phyloP scores from a whole-genome alignment of 2,113 vertebrate genomes.

The Columba livia region DNA sequence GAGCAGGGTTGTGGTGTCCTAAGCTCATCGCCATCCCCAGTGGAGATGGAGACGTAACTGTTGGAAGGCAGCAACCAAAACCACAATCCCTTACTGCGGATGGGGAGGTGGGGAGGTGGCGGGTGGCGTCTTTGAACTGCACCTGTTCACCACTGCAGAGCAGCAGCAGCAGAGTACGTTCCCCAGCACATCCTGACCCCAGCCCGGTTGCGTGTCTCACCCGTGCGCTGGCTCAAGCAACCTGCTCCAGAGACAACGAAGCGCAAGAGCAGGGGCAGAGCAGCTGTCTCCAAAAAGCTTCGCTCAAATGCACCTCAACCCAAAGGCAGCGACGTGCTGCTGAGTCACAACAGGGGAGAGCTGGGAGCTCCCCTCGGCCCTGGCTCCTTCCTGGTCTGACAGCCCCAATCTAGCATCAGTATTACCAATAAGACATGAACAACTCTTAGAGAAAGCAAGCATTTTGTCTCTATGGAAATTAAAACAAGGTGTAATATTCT shows the following conservation, averaged over 20 bases:
- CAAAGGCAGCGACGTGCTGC: background rate
- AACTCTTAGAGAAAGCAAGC: background rate
- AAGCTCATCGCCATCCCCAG: rapidly evolving
- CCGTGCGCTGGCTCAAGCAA: background rate
- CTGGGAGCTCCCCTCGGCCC: background rate
- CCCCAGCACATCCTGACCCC: background rate
- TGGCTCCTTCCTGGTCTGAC: background rate
- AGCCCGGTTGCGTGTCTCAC: background rate
- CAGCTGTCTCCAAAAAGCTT: rapidly evolving
- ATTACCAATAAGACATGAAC: background rate
- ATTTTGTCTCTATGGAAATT: background rate
- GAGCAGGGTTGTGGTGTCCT: background rate
- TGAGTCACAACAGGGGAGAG: background rate
- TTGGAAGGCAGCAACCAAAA: background rate
- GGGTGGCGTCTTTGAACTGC: background rate
- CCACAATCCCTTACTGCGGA: background rate
- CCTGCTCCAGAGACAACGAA: background rate
- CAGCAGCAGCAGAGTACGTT: background rate
- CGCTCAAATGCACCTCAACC: background rate
- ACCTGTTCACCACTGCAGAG: background rate
- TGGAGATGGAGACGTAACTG: background rate
- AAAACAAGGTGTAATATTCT: background rate
- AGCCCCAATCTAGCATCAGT: background rate
- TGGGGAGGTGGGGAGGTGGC: rapidly evolving
- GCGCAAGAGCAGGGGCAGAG: background rate